A percentile compares a stretch with the other conserved stretches of the same genome.
These are phyloP conservation scores for Punctoribates punctum DNA, from an alignment of 2,888 invertebrate genomes.

Conservation along the genomic window DNA sequence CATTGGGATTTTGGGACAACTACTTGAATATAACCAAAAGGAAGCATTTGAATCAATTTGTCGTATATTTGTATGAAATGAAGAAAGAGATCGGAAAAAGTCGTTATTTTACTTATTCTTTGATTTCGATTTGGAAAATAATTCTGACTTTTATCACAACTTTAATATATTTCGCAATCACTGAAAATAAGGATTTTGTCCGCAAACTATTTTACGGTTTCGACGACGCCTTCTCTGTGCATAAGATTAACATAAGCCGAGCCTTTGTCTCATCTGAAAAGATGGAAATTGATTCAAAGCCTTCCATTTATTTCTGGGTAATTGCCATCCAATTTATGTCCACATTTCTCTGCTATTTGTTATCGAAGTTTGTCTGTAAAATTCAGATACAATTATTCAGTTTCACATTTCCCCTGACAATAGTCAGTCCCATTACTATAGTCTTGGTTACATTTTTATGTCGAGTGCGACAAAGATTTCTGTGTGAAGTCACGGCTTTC, in stretches of 20 bases:
- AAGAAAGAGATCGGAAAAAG: conserved; percentile 74
- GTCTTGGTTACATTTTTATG: conserved; percentile 48
- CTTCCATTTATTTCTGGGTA: conserved; percentile 50
- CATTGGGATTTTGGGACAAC: conserved; percentile 98
- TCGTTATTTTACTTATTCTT: conserved; percentile 83
- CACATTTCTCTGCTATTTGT: conserved; percentile 55
- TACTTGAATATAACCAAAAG: conserved; percentile 79
- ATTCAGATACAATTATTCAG: conserved; percentile 56
- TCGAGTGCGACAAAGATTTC: neutral
- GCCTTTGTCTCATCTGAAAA: too few relatives aligned
- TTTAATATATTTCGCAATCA: conserved; percentile 66
- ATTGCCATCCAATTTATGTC: conserved; percentile 52
- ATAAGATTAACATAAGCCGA: conserved; percentile 59
- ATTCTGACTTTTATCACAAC: conserved; percentile 71
- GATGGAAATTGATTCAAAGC: conserved; percentile 42
- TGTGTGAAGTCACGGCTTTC: neutral
- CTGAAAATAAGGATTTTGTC: conserved; percentile 72
- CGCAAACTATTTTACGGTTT: conserved; percentile 65
- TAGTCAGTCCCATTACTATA: conserved; percentile 54
- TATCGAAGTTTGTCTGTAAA: conserved; percentile 58
- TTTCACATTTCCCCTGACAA: conserved; percentile 55
- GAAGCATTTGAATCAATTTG: conserved; percentile 64
- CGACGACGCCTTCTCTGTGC: neutral
- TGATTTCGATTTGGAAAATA: conserved; percentile 89
- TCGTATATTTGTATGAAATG: conserved; percentile 70